Evolutionary conservation across 1,140 invertebrate species (phyloP).

Genomic region (Drosophila miranda): DNA sequence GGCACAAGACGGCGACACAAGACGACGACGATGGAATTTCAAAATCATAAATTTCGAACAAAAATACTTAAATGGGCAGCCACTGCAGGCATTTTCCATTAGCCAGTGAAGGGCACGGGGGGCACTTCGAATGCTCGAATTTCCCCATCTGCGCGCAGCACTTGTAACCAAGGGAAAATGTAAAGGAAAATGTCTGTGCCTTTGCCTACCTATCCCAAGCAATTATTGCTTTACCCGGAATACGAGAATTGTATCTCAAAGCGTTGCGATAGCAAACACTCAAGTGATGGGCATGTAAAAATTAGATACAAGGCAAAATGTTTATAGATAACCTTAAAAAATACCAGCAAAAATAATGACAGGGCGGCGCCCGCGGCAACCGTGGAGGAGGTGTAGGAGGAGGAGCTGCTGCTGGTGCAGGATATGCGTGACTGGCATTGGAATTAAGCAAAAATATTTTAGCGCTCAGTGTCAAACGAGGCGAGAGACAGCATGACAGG

Average conservation of each 20-base stretch:
- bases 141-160: conserved; percentile 4
- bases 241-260: not conserved
- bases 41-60: conserved; percentile 64
- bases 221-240: conserved; percentile 46
- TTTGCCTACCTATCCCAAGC: conserved; percentile 16
- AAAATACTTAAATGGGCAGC: conserved; percentile 31
- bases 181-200: not conserved
- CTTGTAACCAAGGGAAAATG: conserved; percentile 1
- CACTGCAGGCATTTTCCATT: conserved; percentile 64
- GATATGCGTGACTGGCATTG: conserved; percentile 77
- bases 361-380: not conserved
- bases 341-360: conserved; percentile 43
- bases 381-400: not conserved
- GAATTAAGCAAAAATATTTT: conserved; percentile 70
- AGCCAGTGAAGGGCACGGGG: not conserved
- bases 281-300: conserved; percentile 8
- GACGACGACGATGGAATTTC: conserved; percentile 35
- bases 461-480: conserved; percentile 65
- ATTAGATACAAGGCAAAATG: conserved; percentile 43
- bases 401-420: conserved; percentile 21
- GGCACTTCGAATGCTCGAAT: not conserved
- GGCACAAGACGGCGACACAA: too few relatives aligned
- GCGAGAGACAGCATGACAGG: conserved; percentile 42
- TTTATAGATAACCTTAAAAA: conserved; percentile 68
- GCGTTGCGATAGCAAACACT: conserved; percentile 1